phyloP scores from a whole-genome alignment of 2,113 vertebrate genomes.

The Kryptolebias marmoratus region DNA sequence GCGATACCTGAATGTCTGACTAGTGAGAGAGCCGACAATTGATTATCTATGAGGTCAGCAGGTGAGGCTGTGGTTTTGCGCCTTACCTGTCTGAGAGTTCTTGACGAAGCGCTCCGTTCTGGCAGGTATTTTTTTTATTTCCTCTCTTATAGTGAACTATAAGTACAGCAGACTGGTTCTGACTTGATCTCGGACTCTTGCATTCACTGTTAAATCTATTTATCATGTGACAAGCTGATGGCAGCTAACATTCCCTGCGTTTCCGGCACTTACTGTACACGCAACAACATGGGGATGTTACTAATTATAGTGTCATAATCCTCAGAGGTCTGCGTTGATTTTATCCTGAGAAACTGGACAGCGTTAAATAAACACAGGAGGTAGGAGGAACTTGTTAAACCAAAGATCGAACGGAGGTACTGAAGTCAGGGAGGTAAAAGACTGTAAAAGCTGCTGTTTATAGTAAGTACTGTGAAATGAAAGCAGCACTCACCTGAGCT shows the following conservation, averaged over 20 bases:
- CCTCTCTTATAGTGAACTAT: neutral
- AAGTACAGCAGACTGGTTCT: neutral
- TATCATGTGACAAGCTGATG: neutral
- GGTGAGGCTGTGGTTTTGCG: neutral
- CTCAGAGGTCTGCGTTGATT: neutral
- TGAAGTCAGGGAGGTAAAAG: neutral
- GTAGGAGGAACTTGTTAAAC: neutral
- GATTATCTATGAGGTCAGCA: neutral
- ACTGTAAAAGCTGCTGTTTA: neutral
- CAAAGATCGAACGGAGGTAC: neutral
- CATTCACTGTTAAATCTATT: too few species aligned
- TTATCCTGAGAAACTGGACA: neutral
- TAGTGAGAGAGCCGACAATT: neutral
- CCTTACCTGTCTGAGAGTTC: neutral
- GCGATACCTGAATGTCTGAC: neutral
- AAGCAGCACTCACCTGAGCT: slow-evolving; percentile 53
- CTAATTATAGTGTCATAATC: neutral
- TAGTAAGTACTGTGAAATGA: neutral
- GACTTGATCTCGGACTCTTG: too few species aligned
- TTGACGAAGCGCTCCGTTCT: neutral
- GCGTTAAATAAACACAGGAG: neutral
- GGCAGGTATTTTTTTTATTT: slow-evolving; percentile 14
- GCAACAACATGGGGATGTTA: neutral
- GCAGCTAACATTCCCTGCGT: slow-evolving; percentile 27
- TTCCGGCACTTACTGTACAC: neutral